These are phyloP conservation scores for Diprion similis DNA, from an alignment of 1,140 invertebrate species.

Conservation along the genomic window DNA sequence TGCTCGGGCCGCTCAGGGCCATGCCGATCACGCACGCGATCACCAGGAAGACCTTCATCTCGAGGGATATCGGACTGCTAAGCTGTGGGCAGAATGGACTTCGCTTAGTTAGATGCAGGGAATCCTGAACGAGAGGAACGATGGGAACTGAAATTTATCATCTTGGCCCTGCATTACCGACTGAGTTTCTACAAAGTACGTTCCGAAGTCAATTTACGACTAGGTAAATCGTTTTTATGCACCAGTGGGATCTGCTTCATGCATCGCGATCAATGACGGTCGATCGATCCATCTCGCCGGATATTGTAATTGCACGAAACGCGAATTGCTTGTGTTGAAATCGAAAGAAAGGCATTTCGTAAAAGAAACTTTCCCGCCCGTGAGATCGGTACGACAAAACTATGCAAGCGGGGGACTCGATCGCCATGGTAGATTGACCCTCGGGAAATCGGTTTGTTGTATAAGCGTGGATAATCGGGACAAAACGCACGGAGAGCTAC, in stretches of 20 bases:
- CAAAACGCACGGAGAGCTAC: no score
- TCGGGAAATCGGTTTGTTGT: not conserved
- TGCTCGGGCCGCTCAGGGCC: conserved; percentile 2
- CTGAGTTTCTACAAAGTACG: no score
- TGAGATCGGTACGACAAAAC: not conserved
- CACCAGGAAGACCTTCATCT: conserved; percentile 13
- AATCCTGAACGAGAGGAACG: no score
- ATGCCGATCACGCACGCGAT: conserved; percentile 6
- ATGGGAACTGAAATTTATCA: no score
- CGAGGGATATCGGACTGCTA: not conserved
- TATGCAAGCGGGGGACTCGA: not conserved
- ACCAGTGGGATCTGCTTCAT: no score
- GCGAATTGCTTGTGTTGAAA: no score
- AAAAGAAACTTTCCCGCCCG: not conserved
- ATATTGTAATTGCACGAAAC: not conserved
- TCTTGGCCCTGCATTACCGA: no score
- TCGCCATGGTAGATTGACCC: conserved; percentile 4
- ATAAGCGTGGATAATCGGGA: not conserved
- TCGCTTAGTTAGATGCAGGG: no score
- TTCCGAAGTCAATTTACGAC: no score
- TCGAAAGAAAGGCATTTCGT: not conserved
- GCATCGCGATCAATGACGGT: no score
- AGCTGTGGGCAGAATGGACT: not conserved
- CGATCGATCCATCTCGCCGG: not conserved
- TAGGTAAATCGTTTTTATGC: no score